Evolutionary conservation across 2,113 vertebrate species (phyloP).

Genomic region (Nothocercus julius): DNA sequence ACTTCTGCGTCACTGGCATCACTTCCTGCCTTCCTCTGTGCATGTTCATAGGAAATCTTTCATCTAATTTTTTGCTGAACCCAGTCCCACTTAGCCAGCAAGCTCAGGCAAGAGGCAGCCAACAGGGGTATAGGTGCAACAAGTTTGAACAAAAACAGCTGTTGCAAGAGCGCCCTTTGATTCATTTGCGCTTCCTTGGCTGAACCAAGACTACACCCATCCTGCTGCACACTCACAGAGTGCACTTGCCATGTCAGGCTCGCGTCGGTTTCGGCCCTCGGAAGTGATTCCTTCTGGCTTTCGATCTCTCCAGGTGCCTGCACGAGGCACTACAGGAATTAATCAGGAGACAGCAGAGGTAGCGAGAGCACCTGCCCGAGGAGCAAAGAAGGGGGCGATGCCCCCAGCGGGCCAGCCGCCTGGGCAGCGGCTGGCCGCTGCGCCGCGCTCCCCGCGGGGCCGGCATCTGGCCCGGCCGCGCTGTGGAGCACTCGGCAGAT

Average conservation of each 20-base stretch:
- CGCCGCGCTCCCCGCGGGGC: conserved; percentile 72
- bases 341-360: conserved; percentile 42
- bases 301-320: conserved; percentile 25
- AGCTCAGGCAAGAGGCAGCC: conserved; percentile 43
- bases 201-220: conserved; percentile 46
- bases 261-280: neutral
- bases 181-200: conserved; percentile 57
- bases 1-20: conserved; percentile 50
- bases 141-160: conserved; percentile 68
- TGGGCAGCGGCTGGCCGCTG: conserved; percentile 40
- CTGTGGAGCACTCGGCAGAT: conserved; percentile 78
- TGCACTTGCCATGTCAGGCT: neutral
- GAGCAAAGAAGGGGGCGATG: conserved; percentile 57
- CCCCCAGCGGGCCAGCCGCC: neutral
- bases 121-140: conserved; percentile 51
- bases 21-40: conserved; percentile 46
- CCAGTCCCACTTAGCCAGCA: conserved; percentile 37
- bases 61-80: conserved; percentile 44
- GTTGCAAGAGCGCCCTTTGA: conserved; percentile 44
- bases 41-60: conserved; percentile 60
- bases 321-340: conserved; percentile 45
- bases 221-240: neutral
- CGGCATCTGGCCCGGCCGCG: conserved; percentile 73
- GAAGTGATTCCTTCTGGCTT: conserved; percentile 18
- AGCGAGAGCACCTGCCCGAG: conserved; percentile 50